Percentiles rank a stretch among this genome's conserved stretches.
Conservation (phyloP, 2,113 vertebrate species). For the Tautogolabrus adspersus region DNA sequence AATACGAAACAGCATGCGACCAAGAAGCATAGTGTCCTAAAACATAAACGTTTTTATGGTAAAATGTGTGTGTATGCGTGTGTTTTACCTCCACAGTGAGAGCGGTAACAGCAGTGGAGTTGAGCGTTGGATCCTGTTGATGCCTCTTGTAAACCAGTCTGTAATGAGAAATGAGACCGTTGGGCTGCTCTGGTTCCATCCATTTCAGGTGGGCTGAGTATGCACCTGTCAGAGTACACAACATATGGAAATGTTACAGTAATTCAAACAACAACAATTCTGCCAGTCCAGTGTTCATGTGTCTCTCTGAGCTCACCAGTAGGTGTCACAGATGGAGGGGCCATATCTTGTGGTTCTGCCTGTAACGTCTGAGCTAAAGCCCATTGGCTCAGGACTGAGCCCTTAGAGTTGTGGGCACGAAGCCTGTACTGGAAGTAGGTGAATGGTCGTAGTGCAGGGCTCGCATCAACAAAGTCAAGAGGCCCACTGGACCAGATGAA, state of each 20-base stretch:
- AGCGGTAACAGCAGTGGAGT: conserved; percentile 79
- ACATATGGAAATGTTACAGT: not conserved
- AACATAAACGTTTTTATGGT: not conserved
- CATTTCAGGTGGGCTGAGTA: conserved; percentile 89
- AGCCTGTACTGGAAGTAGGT: conserved; percentile 88
- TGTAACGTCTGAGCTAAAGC: conserved; percentile 84
- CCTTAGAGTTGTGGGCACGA: conserved; percentile 85
- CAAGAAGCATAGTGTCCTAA: not conserved
- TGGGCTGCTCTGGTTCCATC: conserved; percentile 86
- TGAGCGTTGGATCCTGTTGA: conserved; percentile 81
- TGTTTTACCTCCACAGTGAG: conserved; percentile 89
- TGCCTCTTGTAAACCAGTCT: conserved; percentile 86
- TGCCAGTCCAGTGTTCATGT: not conserved
- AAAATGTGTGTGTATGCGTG: conserved; percentile 1
- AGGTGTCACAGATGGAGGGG: conserved; percentile 79
- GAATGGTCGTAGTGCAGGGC: conserved; percentile 84
- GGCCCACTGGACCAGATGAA: conserved; percentile 89
- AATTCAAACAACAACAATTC: not conserved
- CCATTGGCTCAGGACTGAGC: conserved; percentile 87
- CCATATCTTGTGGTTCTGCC: conserved; percentile 85
- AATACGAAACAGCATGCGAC: conserved; percentile 5
- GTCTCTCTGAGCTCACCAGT: conserved; percentile 70
- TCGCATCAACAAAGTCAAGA: conserved; percentile 87
- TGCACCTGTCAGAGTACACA: conserved; percentile 70
- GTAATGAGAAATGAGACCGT: conserved; percentile 88